These are phyloP conservation scores for Lepeophtheirus nordmannii DNA, from an alignment of 2,888 invertebrate species.

Conservation along the genomic window DNA sequence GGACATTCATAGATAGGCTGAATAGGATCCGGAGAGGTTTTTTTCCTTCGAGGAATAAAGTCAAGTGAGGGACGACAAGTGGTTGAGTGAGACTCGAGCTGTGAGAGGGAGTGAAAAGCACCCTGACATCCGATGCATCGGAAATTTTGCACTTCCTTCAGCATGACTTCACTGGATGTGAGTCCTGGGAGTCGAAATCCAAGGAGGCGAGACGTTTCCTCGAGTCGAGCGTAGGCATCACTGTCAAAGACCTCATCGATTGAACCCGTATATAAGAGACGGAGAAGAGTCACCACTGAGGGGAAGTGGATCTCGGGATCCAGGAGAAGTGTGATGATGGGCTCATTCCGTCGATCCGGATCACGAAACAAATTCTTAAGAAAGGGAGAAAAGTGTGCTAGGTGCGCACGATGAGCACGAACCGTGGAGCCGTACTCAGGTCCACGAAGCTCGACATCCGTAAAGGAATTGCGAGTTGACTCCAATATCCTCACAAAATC, in stretches of 20 bases:
- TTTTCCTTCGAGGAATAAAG: slow-evolving; percentile 1
- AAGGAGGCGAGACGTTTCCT: not conserved
- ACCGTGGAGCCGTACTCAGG: not conserved
- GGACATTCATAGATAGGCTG: not conserved
- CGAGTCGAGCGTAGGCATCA: not conserved
- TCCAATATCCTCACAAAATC: not conserved
- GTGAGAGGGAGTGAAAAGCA: not conserved
- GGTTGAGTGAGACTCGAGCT: not conserved
- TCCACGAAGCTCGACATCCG: not conserved
- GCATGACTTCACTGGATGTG: not conserved
- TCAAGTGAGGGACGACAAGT: not conserved
- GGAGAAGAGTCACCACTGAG: not conserved
- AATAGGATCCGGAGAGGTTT: not conserved
- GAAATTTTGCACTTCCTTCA: not conserved
- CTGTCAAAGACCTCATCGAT: not conserved
- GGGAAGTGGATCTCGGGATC: not conserved
- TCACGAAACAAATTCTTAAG: not conserved
- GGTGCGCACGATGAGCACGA: not conserved
- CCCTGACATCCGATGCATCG: slow-evolving; percentile 1
- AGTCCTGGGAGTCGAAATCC: not conserved
- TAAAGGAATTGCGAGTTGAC: slow-evolving; percentile 1
- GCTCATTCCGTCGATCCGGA: not conserved
- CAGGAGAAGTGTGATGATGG: not conserved
- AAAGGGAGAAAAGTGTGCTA: not conserved
- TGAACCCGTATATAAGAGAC: not conserved